Percentiles rank a stretch among this genome's conserved stretches.
Evolutionary conservation across 1,140 invertebrate genomes (phyloP).

Genomic region (Bombus huntii): DNA sequence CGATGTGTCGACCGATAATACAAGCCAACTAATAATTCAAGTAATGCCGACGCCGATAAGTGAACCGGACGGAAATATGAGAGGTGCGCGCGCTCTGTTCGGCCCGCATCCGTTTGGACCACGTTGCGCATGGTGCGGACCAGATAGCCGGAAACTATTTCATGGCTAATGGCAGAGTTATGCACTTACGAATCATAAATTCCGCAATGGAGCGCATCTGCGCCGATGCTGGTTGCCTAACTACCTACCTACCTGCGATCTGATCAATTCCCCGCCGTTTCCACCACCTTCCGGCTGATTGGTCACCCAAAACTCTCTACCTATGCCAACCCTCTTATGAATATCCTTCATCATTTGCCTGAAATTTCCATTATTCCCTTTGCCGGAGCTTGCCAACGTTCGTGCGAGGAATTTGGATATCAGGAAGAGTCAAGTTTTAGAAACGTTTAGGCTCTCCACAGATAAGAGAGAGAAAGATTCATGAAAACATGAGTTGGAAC

Average conservation of each 20-base stretch:
- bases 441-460: neutral
- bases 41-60: conserved; percentile 63
- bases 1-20: conserved; percentile 29
- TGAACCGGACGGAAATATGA: conserved; percentile 65
- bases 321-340: neutral
- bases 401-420: neutral
- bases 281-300: conserved; percentile 45
- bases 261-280: conserved; percentile 52
- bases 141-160: conserved; percentile 73
- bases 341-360: neutral
- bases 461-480: no score
- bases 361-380: neutral
- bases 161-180: conserved; percentile 72
- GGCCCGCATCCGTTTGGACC: conserved; percentile 32
- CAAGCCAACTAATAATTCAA: conserved; percentile 62
- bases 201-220: conserved; percentile 67
- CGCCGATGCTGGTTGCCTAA: conserved; percentile 37
- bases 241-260: conserved; percentile 49
- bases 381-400: neutral
- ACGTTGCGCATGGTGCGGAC: conserved; percentile 47
- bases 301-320: neutral
- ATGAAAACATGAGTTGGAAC: neutral
- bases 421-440: neutral
- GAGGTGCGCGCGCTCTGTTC: conserved; percentile 39
- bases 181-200: conserved; percentile 75